Conservation (phyloP, 1,140 invertebrate genomes). For the Cataglyphis hispanica region DNA sequence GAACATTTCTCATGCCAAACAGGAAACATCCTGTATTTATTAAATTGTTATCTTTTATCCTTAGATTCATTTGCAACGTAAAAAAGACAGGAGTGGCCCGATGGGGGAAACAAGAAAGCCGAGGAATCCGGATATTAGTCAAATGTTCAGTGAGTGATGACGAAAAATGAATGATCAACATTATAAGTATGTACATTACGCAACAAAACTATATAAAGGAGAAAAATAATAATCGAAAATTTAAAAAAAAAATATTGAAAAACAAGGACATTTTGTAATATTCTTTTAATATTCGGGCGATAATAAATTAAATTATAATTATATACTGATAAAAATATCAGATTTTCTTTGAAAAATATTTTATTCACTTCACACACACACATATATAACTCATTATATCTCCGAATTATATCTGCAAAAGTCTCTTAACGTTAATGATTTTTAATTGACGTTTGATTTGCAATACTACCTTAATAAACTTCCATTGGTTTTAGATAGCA, state of each 20-base stretch:
- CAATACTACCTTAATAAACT: neutral
- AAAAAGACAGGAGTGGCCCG: neutral
- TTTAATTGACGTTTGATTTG: constrained; percentile 1
- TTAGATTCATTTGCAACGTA: constrained; percentile 9
- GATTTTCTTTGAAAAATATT: neutral
- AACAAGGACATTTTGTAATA: too few species aligned
- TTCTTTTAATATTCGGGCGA: too few species aligned
- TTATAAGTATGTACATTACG: neutral
- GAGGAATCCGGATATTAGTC: neutral
- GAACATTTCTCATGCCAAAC: neutral
- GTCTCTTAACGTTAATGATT: constrained; percentile 15
- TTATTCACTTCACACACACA: neutral
- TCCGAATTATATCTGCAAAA: neutral
- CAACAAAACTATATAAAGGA: neutral
- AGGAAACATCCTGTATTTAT: neutral
- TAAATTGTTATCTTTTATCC: neutral
- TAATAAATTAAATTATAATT: too few species aligned
- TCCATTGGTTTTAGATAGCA: neutral
- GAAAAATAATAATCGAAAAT: neutral
- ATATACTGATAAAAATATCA: too few species aligned
- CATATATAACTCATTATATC: neutral
- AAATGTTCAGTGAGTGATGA: neutral
- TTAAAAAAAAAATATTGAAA: neutral
- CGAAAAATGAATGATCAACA: neutral
- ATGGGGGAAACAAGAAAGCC: neutral